Evolutionary conservation across 2,113 vertebrate species (phyloP).

Genomic region (Riparia riparia): DNA sequence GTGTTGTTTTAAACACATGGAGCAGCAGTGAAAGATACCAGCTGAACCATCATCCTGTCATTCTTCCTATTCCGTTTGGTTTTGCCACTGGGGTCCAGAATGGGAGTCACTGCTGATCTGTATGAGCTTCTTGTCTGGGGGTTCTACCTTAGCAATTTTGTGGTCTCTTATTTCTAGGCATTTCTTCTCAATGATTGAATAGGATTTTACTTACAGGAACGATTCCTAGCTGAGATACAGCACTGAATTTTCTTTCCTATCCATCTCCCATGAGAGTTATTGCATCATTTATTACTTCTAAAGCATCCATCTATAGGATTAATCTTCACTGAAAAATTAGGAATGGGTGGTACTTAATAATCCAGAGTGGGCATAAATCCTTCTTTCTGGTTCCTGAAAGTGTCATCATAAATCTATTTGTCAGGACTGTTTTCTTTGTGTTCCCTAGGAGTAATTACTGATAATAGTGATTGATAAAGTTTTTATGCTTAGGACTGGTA

Average conservation of each 20-base stretch:
- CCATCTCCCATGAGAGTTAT: slow-evolving; percentile 6
- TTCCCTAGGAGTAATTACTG: slow-evolving; percentile 8
- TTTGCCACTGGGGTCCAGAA: neutral
- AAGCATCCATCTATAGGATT: slow-evolving; percentile 23
- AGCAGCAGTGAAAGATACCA: neutral
- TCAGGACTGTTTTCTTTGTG: slow-evolving; percentile 19
- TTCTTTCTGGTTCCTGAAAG: neutral
- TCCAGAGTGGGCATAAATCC: neutral
- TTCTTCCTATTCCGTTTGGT: neutral
- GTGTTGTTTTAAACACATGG: neutral
- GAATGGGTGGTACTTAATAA: neutral
- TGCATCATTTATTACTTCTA: slow-evolving; percentile 18
- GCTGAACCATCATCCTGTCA: neutral
- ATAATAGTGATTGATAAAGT: slow-evolving; percentile 5
- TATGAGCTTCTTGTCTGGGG: neutral
- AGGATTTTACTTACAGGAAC: slow-evolving; percentile 17
- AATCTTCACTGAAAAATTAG: slow-evolving; percentile 24
- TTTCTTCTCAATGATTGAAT: neutral
- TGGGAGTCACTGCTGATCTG: neutral
- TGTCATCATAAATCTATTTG: neutral
- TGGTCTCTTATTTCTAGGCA: neutral
- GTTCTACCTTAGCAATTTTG: neutral
- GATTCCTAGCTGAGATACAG: slow-evolving; percentile 1
- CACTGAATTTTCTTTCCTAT: neutral
- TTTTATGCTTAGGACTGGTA: neutral